Percentiles rank a stretch among this genome's conserved stretches.
These are phyloP conservation scores for Podilymbus podiceps DNA, from an alignment of 2,113 vertebrate species.

Conservation along the genomic window DNA sequence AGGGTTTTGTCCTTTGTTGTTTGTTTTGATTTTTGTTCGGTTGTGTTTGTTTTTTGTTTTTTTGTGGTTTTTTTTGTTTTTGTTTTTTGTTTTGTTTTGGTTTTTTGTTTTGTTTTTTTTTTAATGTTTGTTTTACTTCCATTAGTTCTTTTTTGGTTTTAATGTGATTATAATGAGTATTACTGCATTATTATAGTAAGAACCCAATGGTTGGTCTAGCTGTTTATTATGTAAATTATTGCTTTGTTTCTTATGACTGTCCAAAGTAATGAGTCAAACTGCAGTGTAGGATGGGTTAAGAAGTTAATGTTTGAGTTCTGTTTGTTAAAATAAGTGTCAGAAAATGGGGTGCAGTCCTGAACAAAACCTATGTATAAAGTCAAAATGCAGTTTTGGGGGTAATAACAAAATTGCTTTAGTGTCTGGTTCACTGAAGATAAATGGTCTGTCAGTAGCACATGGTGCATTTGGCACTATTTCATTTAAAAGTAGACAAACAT, in stretches of 20 bases:
- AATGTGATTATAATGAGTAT: background rate
- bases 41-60: background rate
- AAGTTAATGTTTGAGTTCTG: background rate
- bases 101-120: background rate
- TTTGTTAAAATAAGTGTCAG: background rate
- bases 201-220: background rate
- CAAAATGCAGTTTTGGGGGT: background rate
- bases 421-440: background rate
- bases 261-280: background rate
- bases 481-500: background rate
- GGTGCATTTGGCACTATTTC: background rate
- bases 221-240: background rate
- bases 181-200: background rate
- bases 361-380: background rate
- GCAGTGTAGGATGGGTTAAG: background rate
- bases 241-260: background rate
- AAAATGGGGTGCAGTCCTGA: background rate
- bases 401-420: background rate
- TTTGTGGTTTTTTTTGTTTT: background rate
- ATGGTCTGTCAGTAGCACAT: background rate
- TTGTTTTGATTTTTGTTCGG: background rate
- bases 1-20: background rate
- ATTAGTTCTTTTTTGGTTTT: background rate
- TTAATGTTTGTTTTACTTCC: background rate
- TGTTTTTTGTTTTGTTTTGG: background rate